Base-by-base conservation (phyloP, 1,140 invertebrate species). In the Amyelois transitella region DNA sequence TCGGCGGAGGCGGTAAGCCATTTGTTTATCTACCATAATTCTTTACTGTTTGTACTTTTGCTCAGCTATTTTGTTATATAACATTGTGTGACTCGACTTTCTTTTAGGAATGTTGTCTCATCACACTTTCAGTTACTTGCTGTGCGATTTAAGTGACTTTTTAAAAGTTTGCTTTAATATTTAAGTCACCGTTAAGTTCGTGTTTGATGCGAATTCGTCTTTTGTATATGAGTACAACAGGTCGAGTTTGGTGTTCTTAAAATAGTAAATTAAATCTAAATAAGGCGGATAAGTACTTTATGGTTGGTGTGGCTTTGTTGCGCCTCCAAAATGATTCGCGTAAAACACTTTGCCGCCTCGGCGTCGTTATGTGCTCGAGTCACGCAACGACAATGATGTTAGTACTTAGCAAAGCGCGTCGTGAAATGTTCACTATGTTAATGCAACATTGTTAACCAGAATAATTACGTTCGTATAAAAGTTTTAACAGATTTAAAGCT, bases 1-100 rank as follows among this genome's bases (percentile, higher is more conserved):
- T 47, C 65, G 24, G 47, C 64, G 58, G 55, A 74, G 63, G 69
- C 68, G 77, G 81, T 84, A 77, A 84, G 81, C 61, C 51, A 54
- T 66, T 65, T 63, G 60, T 64, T 66, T 66, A 66, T 60, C 65
- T 66, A 49, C 43, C 53, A 19, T 59, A 51, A 55, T 55, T 58
- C 38, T 22, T 50, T 60, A 57, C 19, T 68, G 58, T 62, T 43
- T 60, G 51, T 60, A 60, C 24, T 55, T 50, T 25, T 43, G 58
- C 57, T 57, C 45, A 44, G 54, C 55, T 47, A 57, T 64, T 69
- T 64, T 54, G 55, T 75, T 77, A 76, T 73, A 75, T 71, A 81
- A 81, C 67, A 64, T 63, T 62, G 53, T 58, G 10, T 50, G 32
- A 8, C 44, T 53, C 8, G n/a, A 14, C 17, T 38, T 38, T 38